These are phyloP conservation scores for Entosphenus tridentatus DNA, from an alignment of 2,113 vertebrate species.

Conservation along the genomic window DNA sequence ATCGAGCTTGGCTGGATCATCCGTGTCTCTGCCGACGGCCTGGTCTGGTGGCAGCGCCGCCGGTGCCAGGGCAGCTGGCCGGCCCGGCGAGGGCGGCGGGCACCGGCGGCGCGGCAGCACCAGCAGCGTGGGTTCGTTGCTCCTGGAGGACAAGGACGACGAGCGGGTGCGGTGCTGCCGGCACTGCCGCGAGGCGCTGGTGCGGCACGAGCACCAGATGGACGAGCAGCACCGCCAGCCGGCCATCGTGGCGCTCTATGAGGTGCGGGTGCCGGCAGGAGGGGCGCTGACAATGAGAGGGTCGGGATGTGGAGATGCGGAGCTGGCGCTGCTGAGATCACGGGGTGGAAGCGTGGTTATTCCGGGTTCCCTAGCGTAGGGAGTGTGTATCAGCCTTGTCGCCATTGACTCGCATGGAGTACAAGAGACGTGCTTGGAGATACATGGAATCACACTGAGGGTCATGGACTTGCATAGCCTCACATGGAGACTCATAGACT, in stretches of 20 bases:
- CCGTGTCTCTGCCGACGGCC: conserved; percentile 26
- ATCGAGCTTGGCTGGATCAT: conserved; percentile 20
- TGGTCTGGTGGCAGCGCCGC: conserved; percentile 27
- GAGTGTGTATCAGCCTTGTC: too few relatives aligned
- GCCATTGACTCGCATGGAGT: too few relatives aligned
- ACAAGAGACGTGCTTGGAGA: too few relatives aligned
- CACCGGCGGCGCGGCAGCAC: conserved; percentile 56
- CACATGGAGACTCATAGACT: too few relatives aligned
- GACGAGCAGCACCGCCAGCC: conserved; percentile 58
- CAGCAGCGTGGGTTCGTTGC: conserved; percentile 59
- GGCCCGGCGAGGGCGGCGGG: too few relatives aligned
- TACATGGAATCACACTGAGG: too few relatives aligned
- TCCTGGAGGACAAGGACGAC: conserved; percentile 75
- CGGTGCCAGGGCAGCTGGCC: conserved; percentile 30
- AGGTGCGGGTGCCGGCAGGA: conserved; percentile 19
- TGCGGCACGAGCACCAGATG: conserved; percentile 61
- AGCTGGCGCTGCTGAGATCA: too few relatives aligned
- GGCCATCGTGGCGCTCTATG: conserved; percentile 58
- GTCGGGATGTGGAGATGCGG: too few relatives aligned
- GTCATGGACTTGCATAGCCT: too few relatives aligned
- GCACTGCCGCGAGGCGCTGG: conserved; percentile 65
- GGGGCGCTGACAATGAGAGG: too few relatives aligned
- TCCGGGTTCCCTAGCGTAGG: too few relatives aligned
- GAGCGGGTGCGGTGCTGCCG: conserved; percentile 69
- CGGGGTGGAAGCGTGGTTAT: too few relatives aligned